phyloP scores from a whole-genome alignment of 1,140 invertebrate species.

The Trichonephila clavipes region DNA sequence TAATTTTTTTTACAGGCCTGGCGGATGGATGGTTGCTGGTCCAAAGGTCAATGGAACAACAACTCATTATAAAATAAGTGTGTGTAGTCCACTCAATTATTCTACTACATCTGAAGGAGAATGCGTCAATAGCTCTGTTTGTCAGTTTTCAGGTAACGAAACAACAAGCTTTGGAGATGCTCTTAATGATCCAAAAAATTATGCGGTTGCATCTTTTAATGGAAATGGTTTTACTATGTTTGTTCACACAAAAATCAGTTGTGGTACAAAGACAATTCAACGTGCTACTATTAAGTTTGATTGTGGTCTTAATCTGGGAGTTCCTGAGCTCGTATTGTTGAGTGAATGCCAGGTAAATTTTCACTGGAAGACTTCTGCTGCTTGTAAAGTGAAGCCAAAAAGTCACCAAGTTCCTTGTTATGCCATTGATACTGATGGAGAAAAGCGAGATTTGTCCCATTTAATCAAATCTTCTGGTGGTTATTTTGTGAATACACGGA shows the following conservation, averaged over 20 bases:
- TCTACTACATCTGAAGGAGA: neutral
- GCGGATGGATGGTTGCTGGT: constrained; percentile 55
- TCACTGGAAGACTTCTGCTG: constrained; percentile 76
- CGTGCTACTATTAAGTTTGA: constrained; percentile 57
- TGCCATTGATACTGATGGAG: constrained; percentile 71
- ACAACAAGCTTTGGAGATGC: constrained; percentile 55
- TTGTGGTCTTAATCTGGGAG: constrained; percentile 56
- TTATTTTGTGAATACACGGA: constrained; percentile 64
- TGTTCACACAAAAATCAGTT: constrained; percentile 9
- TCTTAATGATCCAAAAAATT: neutral
- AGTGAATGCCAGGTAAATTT: constrained; percentile 69
- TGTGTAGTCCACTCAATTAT: constrained; percentile 34
- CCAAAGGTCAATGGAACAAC: constrained; percentile 37
- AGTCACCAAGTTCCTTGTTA: constrained; percentile 75
- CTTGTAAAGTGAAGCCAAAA: constrained; percentile 48
- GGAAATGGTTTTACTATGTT: constrained; percentile 56
- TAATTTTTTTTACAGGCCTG: constrained; percentile 45
- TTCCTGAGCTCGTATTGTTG: constrained; percentile 56
- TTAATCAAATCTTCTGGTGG: constrained; percentile 55
- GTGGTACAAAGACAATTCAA: constrained; percentile 21
- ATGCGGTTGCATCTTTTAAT: constrained; percentile 7
- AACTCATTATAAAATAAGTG: constrained; percentile 36
- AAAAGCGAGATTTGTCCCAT: constrained; percentile 71
- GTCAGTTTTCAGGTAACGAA: constrained; percentile 28
- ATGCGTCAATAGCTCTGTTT: constrained; percentile 65